Evolutionary conservation across 2,888 invertebrate species (phyloP).

Genomic region (Silvanus unidentatus): DNA sequence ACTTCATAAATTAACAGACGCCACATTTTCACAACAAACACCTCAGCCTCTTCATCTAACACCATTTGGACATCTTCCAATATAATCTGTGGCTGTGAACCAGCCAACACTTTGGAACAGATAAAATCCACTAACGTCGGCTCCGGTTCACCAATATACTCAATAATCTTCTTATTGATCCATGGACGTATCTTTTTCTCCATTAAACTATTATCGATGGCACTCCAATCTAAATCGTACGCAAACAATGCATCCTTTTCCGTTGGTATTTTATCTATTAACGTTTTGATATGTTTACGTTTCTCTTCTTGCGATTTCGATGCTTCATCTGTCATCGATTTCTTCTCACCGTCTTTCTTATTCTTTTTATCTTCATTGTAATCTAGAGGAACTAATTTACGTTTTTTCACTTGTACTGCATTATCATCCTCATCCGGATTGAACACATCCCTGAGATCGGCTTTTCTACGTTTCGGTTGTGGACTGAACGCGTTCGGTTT

Average conservation of each 20-base stretch:
- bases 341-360: slow-evolving; percentile 43
- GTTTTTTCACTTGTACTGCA: slow-evolving; percentile 56
- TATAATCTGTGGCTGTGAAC: slow-evolving; percentile 88
- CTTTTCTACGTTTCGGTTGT: slow-evolving; percentile 60
- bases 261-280: slow-evolving; percentile 98
- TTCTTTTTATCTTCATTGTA: slow-evolving; percentile 40
- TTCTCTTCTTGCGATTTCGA: slow-evolving; percentile 86
- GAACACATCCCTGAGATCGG: slow-evolving; percentile 78
- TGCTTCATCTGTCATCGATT: slow-evolving; percentile 51
- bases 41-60: slow-evolving; percentile 98
- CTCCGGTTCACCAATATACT: slow-evolving; percentile 99
- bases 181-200: slow-evolving; percentile 96
- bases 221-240: slow-evolving; percentile 85
- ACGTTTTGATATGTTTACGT: slow-evolving; percentile 88
- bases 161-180: slow-evolving; percentile 99
- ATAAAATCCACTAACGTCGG: slow-evolving; percentile 98
- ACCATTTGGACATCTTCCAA: slow-evolving; percentile 99
- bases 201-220: slow-evolving; percentile 73
- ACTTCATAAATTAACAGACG: slow-evolving; percentile 97
- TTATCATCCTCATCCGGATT: slow-evolving; percentile 75
- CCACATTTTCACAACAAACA: slow-evolving; percentile 99
- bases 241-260: slow-evolving; percentile 95
- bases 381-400: slow-evolving; percentile 70
- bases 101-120: slow-evolving; percentile 93
- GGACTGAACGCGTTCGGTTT: slow-evolving; percentile 43